Percentiles rank a stretch among this genome's conserved stretches.
These are phyloP conservation scores for Trididemnum miniatum DNA, from an alignment of 23 tunicate genomes.

Conservation along the genomic window DNA sequence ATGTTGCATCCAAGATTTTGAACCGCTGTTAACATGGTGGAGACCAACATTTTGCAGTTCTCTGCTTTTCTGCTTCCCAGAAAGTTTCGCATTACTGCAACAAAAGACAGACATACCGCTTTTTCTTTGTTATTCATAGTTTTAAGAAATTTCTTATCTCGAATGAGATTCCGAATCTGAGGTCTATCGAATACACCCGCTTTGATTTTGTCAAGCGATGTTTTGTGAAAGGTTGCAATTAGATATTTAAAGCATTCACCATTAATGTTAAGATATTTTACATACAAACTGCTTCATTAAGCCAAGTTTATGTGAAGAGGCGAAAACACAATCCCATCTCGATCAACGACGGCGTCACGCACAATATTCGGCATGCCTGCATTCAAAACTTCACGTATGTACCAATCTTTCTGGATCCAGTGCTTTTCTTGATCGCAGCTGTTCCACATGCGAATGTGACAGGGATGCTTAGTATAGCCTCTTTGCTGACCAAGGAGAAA, in stretches of 20 bases:
- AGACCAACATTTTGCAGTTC: slow-evolving; percentile 26
- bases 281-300: slow-evolving; percentile 21
- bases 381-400: slow-evolving; percentile 24
- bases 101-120: slow-evolving; percentile 34
- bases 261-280: slow-evolving; percentile 19
- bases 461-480: slow-evolving; percentile 26
- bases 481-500: too few relatives aligned
- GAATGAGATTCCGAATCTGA: slow-evolving; percentile 21
- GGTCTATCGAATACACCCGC: slow-evolving; percentile 34
- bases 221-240: slow-evolving; percentile 24
- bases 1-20: too few relatives aligned
- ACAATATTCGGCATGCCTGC: slow-evolving; percentile 39
- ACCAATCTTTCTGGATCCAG: slow-evolving; percentile 17
- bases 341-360: slow-evolving; percentile 28
- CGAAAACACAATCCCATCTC: slow-evolving; percentile 25
- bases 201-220: slow-evolving; percentile 30
- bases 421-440: slow-evolving; percentile 21
- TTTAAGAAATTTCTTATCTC: slow-evolving; percentile 20
- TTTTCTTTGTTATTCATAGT: slow-evolving; percentile 18
- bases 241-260: slow-evolving; percentile 24
- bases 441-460: slow-evolving; percentile 24
- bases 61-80: slow-evolving; percentile 30
- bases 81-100: slow-evolving; percentile 27
- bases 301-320: slow-evolving; percentile 18
- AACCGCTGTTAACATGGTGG: slow-evolving; percentile 15